These are phyloP conservation scores for Tor tambroides DNA, from an alignment of 2,113 vertebrate species.

Conservation along the genomic window DNA sequence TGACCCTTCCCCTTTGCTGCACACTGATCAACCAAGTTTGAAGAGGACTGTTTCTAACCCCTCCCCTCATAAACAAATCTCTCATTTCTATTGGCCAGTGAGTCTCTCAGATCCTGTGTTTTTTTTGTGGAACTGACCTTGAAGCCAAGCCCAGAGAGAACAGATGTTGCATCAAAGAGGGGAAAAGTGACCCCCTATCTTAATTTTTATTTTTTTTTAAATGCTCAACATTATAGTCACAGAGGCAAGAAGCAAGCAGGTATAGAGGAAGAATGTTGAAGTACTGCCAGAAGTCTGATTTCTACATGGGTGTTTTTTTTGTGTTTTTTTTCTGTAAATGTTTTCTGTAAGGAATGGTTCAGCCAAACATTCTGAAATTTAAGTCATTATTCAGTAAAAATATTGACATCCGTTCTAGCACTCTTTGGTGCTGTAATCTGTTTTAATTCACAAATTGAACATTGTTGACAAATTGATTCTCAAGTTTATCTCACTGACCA, in stretches of 20 bases:
- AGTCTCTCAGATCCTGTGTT: constrained; percentile 66
- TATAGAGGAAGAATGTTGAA: neutral
- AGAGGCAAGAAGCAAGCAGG: constrained; percentile 24
- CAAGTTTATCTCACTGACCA: neutral
- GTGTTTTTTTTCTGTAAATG: neutral
- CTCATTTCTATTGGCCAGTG: constrained; percentile 72
- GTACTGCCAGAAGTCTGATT: neutral
- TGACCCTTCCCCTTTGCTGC: constrained; percentile 68
- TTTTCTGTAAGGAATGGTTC: neutral
- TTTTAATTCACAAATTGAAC: neutral
- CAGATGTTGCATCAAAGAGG: constrained; percentile 34
- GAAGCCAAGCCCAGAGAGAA: constrained; percentile 27
- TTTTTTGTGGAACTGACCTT: constrained; percentile 58
- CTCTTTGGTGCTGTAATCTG: neutral
- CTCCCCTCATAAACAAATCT: constrained; percentile 70
- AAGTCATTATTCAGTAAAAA: neutral
- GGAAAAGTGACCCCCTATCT: neutral
- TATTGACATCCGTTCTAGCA: neutral
- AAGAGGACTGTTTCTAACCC: constrained; percentile 72
- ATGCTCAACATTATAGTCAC: neutral
- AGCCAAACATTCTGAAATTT: neutral
- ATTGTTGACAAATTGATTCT: neutral
- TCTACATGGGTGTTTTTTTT: neutral
- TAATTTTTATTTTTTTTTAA: neutral
- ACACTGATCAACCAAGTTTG: constrained; percentile 71